Percentiles rank a stretch among this genome's conserved stretches.
Evolutionary conservation across 2,113 vertebrate species (phyloP).

Genomic region (Parotia lawesii): DNA sequence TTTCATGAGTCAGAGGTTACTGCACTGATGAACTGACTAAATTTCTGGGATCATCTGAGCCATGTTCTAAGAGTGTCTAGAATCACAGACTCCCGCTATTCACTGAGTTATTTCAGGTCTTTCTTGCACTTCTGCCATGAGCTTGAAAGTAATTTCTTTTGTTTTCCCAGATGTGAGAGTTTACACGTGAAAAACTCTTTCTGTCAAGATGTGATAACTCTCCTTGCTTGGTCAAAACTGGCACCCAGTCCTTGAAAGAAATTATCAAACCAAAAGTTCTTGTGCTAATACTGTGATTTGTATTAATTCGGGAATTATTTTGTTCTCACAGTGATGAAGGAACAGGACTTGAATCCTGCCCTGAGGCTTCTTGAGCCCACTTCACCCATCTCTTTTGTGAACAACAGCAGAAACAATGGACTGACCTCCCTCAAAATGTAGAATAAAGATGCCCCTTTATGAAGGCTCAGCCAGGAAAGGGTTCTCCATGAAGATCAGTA

Average conservation of each 20-base stretch:
- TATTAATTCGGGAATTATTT: not conserved
- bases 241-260: not conserved
- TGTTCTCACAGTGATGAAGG: not conserved
- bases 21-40: not conserved
- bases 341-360: not conserved
- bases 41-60: not conserved
- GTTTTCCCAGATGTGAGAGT: not conserved
- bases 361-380: not conserved
- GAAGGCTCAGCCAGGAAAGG: not conserved
- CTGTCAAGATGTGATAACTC: not conserved
- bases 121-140: not conserved
- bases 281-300: not conserved
- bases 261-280: not conserved
- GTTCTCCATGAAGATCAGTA: not conserved
- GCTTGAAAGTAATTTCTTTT: not conserved
- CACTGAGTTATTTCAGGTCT: not conserved
- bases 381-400: not conserved
- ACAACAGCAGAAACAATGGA: not conserved
- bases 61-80: not conserved
- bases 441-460: not conserved
- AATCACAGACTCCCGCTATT: not conserved
- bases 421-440: not conserved
- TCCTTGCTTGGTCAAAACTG: not conserved
- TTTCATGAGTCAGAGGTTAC: not conserved
- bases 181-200: not conserved